Evolutionary conservation across 1,140 invertebrate species (phyloP).

Genomic region (Galleria mellonella): DNA sequence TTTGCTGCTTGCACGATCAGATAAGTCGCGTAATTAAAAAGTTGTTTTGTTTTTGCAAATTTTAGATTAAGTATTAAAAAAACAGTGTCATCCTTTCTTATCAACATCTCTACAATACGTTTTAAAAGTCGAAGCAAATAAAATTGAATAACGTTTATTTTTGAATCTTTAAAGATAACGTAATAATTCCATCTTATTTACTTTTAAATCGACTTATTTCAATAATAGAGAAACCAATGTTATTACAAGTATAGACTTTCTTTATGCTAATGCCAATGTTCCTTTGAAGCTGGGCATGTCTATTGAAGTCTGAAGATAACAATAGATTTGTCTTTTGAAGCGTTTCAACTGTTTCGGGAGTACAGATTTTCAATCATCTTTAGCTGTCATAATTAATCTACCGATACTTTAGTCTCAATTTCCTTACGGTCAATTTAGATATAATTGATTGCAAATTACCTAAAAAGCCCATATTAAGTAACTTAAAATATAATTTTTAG

Average conservation of each 20-base stretch:
- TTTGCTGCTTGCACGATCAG: slow-evolving; percentile 27
- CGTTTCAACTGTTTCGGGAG: slow-evolving; percentile 22
- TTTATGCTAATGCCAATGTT: slow-evolving; percentile 20
- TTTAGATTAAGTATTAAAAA: neutral
- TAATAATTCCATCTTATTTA: slow-evolving; percentile 10
- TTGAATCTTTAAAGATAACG: neutral
- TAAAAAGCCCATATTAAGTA: no score
- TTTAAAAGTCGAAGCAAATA: no score
- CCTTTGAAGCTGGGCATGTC: slow-evolving; percentile 30
- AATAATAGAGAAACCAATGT: slow-evolving; percentile 25
- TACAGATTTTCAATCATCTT: slow-evolving; percentile 25
- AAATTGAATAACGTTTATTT: no score
- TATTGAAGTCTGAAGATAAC: slow-evolving; percentile 25
- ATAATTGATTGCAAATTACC: no score
- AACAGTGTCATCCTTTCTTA: neutral
- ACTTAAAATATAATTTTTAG: no score
- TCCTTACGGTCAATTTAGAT: no score
- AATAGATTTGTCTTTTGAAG: slow-evolving; percentile 26
- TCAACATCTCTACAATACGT: no score
- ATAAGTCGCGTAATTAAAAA: slow-evolving; percentile 39
- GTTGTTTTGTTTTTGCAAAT: neutral
- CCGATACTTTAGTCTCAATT: no score
- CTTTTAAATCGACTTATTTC: slow-evolving; percentile 12
- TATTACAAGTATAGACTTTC: slow-evolving; percentile 18
- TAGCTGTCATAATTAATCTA: slow-evolving; percentile 9